These are phyloP conservation scores for Cydia fagiglandana DNA, from an alignment of 1,140 invertebrate species.

Conservation along the genomic window DNA sequence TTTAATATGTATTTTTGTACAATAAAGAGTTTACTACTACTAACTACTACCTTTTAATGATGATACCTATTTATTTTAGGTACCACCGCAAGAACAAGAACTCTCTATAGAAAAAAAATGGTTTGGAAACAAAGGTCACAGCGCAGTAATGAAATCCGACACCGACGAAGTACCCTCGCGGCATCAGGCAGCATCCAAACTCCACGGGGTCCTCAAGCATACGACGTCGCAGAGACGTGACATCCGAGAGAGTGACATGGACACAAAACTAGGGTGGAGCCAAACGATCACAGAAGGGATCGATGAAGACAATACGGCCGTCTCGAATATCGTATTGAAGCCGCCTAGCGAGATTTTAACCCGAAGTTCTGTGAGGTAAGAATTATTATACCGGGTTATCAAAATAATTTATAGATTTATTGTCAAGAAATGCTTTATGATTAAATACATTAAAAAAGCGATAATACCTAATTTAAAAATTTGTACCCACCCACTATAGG, in stretches of 20 bases:
- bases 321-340: constrained; percentile 42
- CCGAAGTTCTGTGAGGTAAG: constrained; percentile 47
- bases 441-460: too few species aligned
- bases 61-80: constrained; percentile 40
- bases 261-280: background rate
- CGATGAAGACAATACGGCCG: background rate
- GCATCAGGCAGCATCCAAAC: background rate
- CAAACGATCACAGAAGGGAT: background rate
- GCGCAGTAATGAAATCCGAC: constrained; percentile 37
- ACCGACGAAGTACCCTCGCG: background rate
- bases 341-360: constrained; percentile 38
- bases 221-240: background rate
- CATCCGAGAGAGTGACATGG: background rate
- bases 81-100: constrained; percentile 61
- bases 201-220: background rate
- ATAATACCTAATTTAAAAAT: too few species aligned
- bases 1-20: too few species aligned
- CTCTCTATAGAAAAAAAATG: constrained; percentile 70
- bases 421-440: too few species aligned
- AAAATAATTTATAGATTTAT: background rate
- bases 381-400: background rate
- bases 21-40: too few species aligned
- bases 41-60: too few species aligned
- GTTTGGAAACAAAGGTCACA: constrained; percentile 51
- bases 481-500: too few species aligned